Percentiles rank a stretch among this genome's conserved stretches.
Conservation (phyloP, 2,113 vertebrate genomes). For the Arenaria interpres region DNA sequence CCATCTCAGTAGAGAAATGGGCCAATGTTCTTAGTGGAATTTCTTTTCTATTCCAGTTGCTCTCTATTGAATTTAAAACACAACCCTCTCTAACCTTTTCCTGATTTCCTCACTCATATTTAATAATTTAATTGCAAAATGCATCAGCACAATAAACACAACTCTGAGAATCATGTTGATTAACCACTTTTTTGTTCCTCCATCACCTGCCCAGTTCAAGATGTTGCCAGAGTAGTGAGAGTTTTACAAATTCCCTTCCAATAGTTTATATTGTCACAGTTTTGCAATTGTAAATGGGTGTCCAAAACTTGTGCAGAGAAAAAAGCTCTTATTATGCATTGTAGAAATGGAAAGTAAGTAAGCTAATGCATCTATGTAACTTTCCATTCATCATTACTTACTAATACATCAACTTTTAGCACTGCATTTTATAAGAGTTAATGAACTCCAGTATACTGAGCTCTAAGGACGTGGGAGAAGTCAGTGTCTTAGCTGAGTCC, state of each 20-base stretch:
- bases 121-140: background rate
- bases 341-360: background rate
- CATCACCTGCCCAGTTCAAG: background rate
- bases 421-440: conserved; percentile 6
- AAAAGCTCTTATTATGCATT: background rate
- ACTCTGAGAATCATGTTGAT: background rate
- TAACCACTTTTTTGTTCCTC: background rate
- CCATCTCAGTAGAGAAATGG: background rate
- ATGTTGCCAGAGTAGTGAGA: background rate
- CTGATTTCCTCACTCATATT: background rate
- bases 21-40: background rate
- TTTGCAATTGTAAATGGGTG: background rate
- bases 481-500: background rate
- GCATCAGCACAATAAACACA: background rate
- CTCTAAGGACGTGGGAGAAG: conserved; percentile 18
- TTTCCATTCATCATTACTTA: background rate
- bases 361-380: background rate
- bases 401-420: background rate
- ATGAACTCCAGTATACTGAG: conserved; percentile 11
- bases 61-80: background rate
- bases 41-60: background rate
- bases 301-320: background rate
- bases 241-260: background rate
- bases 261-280: background rate
- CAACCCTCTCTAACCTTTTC: background rate